phyloP scores from a whole-genome alignment of 2,797 vertebrate genomes.

The Chrosomus eos region DNA sequence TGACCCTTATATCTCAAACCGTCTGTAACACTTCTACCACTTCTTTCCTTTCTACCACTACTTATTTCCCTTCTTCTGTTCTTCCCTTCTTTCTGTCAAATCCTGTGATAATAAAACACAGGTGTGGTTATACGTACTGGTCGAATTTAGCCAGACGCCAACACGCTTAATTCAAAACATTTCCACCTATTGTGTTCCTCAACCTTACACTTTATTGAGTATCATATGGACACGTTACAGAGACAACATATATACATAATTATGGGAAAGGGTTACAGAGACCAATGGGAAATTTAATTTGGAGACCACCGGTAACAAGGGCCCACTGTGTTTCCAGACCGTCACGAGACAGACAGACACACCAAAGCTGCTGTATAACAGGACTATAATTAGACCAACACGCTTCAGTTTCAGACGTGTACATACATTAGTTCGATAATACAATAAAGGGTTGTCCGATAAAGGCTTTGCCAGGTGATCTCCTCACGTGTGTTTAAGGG shows the following conservation, averaged over 20 bases:
- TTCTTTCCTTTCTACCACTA: constrained; percentile 43
- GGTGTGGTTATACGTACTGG: constrained; percentile 68
- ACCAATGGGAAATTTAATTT: constrained; percentile 79
- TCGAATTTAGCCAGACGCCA: constrained; percentile 59
- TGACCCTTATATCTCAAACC: constrained; percentile 57
- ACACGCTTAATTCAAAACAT: constrained; percentile 73
- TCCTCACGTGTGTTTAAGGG: not conserved
- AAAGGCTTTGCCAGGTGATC: not conserved
- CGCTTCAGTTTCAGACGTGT: not conserved
- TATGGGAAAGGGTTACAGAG: constrained; percentile 72
- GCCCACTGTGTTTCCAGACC: constrained; percentile 25
- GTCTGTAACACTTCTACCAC: constrained; percentile 56
- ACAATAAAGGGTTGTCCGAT: constrained; percentile 21
- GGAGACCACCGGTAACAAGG: constrained; percentile 73
- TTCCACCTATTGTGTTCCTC: constrained; percentile 68
- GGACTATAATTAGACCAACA: constrained; percentile 22
- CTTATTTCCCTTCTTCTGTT: constrained; percentile 42
- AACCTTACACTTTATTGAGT: constrained; percentile 73
- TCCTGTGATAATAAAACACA: constrained; percentile 73
- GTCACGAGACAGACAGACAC: not conserved
- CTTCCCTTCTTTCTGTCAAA: constrained; percentile 51
- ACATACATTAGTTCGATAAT: not conserved
- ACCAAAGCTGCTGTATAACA: not conserved
- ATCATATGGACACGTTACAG: constrained; percentile 75
- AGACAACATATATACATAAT: constrained; percentile 83